Evolutionary conservation across 1,140 invertebrate genomes (phyloP), one percentile per base, ranked within the genome.

Genomic region (Ridgeia piscesae): DNA sequence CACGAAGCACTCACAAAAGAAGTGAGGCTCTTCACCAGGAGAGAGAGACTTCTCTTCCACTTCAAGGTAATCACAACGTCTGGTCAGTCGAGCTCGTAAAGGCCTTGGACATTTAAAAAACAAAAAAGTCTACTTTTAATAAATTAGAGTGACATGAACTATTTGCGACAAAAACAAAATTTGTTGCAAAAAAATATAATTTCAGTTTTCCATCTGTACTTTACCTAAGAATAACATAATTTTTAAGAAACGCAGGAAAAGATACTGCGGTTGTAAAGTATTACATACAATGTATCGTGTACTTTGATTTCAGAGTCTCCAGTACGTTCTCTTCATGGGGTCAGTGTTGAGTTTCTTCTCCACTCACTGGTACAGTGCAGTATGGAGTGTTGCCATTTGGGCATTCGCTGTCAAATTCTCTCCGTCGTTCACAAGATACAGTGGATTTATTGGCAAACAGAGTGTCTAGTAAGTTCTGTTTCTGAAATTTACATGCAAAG

Each of bases 1-100:
- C 95, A 94, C 91, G 93, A 93, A 31, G 95, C 95, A 21, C 92
- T 95, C n/a, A 93, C 94, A 33, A 94, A 93, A 91, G 95, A 95
- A 93, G 92, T 95, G 11, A 93, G 93, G 50, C 93, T 93, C 27
- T 94, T 95, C 89, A 93, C 94, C 77, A 35, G 93, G 77, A 93
- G 95, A 90, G 95, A 95, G 93, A 93, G 94, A 88, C 91, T 95
- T 89, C 34, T 95, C 1, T 93, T 50, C 31, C 93, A 95, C 92
- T 95, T 94, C 48, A 93, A 94, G 92, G 95, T 95, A 93, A 42
- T 92, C 50, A 6, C 31, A 14, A 34, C n/a, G 42, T 42, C 42
- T 42, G 42, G n/a, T n/a, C n/a, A n/a, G n/a, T n/a, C n/a, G n/a
- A n/a, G n/a, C n/a, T n/a, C n/a, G n/a, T n/a, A n/a, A n/a, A n/a